Evolutionary conservation across 2,797 vertebrate genomes (phyloP).

Genomic region (Anas acuta): DNA sequence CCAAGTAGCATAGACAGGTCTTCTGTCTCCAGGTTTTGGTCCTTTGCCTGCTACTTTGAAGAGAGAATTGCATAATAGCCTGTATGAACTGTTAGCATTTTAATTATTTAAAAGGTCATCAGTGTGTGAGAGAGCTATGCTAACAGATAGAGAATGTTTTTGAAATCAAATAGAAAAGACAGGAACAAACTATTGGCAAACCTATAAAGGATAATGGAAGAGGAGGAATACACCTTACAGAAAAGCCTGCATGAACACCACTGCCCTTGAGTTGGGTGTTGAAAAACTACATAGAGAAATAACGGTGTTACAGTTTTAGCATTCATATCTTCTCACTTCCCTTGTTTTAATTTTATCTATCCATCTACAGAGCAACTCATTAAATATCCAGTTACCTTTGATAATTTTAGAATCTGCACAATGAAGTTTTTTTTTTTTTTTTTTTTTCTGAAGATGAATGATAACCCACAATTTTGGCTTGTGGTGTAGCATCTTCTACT

Average conservation of each 20-base stretch:
- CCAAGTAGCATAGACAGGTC: not conserved
- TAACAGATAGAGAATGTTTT: not conserved
- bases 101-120: constrained; percentile 63
- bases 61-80: constrained; percentile 1
- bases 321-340: not conserved
- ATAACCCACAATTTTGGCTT: not conserved
- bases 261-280: not conserved
- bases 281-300: not conserved
- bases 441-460: not conserved
- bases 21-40: constrained; percentile 14
- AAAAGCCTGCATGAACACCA: not conserved
- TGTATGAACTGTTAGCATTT: constrained; percentile 30
- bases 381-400: not conserved
- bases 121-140: not conserved
- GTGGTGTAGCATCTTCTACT: not conserved
- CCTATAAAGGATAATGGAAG: not conserved
- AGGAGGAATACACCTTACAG: not conserved
- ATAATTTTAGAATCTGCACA: not conserved
- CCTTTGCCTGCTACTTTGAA: constrained; percentile 29
- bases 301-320: not conserved
- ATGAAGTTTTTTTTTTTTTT: not conserved
- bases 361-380: not conserved
- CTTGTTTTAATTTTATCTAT: not conserved
- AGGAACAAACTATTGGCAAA: not conserved
- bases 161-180: not conserved